Conservation (phyloP, 2,888 invertebrate genomes). For the Polymixis lichenea region DNA sequence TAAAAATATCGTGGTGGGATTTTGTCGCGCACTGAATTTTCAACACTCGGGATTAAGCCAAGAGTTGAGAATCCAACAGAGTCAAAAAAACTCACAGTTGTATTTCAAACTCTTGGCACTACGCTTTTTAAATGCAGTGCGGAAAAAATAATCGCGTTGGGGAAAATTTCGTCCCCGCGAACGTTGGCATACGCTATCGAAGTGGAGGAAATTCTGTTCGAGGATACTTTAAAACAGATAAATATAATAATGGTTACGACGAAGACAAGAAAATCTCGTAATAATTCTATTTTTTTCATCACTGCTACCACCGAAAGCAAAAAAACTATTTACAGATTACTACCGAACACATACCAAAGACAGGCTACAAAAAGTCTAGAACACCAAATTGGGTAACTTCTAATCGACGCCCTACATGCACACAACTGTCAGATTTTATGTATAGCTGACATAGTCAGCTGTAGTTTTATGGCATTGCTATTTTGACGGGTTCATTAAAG, state of each 20-base stretch:
- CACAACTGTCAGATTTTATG: neutral
- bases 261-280: neutral
- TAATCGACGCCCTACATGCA: neutral
- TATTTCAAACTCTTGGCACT: too few species aligned
- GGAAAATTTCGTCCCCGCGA: too few species aligned
- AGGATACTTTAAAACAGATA: neutral
- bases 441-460: neutral
- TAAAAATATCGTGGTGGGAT: too few species aligned
- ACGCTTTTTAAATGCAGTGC: too few species aligned
- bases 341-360: neutral
- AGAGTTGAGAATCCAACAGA: too few species aligned
- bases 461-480: neutral
- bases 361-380: neutral
- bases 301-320: too few species aligned
- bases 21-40: too few species aligned
- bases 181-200: neutral
- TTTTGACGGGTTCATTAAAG: slow-evolving; percentile 5
- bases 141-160: too few species aligned
- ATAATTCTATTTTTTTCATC: neutral
- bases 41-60: too few species aligned
- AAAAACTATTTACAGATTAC: too few species aligned
- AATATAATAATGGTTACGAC: neutral
- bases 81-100: too few species aligned
- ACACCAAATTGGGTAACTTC: neutral
- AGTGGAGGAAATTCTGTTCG: neutral